A percentile compares a stretch with the other conserved stretches of the same genome.
Evolutionary conservation across 1,140 invertebrate genomes (phyloP).

Genomic region (Solen grandis): DNA sequence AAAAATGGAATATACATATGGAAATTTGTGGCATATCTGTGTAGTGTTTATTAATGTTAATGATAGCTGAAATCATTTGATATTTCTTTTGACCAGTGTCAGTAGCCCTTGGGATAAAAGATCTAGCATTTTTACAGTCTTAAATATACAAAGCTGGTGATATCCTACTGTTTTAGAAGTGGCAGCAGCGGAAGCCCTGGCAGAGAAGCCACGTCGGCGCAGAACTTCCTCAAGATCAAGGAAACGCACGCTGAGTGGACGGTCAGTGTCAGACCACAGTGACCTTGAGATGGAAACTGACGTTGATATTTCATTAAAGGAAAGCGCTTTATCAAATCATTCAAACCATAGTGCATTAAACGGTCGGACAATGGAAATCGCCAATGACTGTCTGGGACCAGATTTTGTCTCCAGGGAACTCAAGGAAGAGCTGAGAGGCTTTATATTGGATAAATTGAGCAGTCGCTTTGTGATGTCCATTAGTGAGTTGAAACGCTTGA

Average conservation of each 20-base stretch:
- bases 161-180: constrained; percentile 53
- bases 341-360: constrained; percentile 22
- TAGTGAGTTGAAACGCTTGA: constrained; percentile 71
- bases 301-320: constrained; percentile 17
- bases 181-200: constrained; percentile 50
- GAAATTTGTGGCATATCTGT: no score
- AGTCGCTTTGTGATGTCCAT: constrained; percentile 69
- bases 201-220: constrained; percentile 69
- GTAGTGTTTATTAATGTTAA: no score
- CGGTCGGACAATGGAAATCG: constrained; percentile 64
- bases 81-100: no score
- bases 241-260: constrained; percentile 74
- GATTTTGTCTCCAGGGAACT: constrained; percentile 62
- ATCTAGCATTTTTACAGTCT: no score
- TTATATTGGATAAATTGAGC: constrained; percentile 72
- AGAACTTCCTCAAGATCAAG: constrained; percentile 71
- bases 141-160: no score
- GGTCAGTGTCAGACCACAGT: constrained; percentile 76
- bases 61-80: no score
- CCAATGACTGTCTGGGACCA: constrained; percentile 37
- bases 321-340: no score
- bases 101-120: no score
- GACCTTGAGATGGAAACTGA: constrained; percentile 72
- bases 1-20: no score
- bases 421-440: constrained; percentile 66